Percentiles rank a stretch among this genome's conserved stretches.
These are phyloP conservation scores for Epistrophe grossulariae DNA, from an alignment of 2,888 invertebrate species.

Conservation along the genomic window DNA sequence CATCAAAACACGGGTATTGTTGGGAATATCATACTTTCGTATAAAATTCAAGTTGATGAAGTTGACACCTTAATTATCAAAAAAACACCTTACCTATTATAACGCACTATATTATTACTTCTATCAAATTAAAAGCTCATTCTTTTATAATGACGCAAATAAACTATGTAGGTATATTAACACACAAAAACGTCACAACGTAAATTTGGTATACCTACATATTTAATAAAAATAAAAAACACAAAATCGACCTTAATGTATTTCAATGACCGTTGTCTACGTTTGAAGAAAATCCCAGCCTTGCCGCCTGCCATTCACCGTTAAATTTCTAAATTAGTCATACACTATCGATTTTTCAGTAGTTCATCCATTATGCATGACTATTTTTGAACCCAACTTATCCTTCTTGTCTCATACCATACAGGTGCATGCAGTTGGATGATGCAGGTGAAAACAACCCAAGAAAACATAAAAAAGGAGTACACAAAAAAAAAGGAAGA, in stretches of 20 bases:
- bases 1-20: too few relatives aligned
- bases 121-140: not conserved
- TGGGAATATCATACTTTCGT: too few relatives aligned
- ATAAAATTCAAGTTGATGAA: not conserved
- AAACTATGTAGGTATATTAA: too few relatives aligned
- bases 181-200: constrained; percentile 15
- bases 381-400: constrained; percentile 43
- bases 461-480: constrained; percentile 7
- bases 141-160: constrained; percentile 13
- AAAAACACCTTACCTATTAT: too few relatives aligned
- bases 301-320: not conserved
- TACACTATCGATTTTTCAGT: constrained; percentile 68
- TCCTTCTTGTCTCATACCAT: constrained; percentile 30
- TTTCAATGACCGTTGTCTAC: constrained; percentile 24
- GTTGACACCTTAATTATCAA: not conserved
- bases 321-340: constrained; percentile 58
- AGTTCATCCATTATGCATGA: constrained; percentile 54
- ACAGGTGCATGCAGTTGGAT: constrained; percentile 39
- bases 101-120: not conserved
- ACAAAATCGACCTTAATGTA: constrained; percentile 16
- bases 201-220: not conserved
- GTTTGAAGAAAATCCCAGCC: not conserved
- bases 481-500: constrained; percentile 14
- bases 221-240: not conserved
- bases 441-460: constrained; percentile 37